These are phyloP conservation scores for Hippopotamyrus pictus DNA, from an alignment of 2,797 vertebrate genomes.

Conservation along the genomic window DNA sequence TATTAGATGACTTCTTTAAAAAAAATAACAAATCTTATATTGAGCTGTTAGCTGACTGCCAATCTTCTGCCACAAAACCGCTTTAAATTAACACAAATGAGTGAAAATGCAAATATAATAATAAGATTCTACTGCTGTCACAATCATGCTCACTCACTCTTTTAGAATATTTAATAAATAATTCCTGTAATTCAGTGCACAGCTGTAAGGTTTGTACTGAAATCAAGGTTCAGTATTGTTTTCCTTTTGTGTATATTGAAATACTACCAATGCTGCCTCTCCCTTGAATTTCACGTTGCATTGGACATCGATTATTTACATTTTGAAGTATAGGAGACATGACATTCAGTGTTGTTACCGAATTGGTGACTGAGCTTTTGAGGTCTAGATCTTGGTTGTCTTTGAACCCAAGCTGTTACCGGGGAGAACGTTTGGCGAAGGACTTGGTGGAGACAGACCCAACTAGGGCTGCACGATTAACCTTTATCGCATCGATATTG, in stretches of 20 bases:
- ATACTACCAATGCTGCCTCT: background rate
- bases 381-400: background rate
- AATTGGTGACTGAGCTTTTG: background rate
- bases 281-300: background rate
- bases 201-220: background rate
- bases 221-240: background rate
- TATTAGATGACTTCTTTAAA: background rate
- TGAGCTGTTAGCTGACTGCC: background rate
- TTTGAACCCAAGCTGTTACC: background rate
- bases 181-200: background rate
- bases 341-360: background rate
- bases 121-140: background rate
- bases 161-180: background rate
- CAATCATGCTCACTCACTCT: background rate
- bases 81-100: background rate
- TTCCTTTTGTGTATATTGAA: background rate
- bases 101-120: background rate
- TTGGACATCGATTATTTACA: background rate
- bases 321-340: background rate
- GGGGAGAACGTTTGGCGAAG: background rate
- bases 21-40: background rate
- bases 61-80: background rate
- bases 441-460: background rate
- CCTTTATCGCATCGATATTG: no score
- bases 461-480: no score